These are phyloP conservation scores for Columbina picui DNA, from an alignment of 2,113 vertebrate genomes.

Conservation along the genomic window DNA sequence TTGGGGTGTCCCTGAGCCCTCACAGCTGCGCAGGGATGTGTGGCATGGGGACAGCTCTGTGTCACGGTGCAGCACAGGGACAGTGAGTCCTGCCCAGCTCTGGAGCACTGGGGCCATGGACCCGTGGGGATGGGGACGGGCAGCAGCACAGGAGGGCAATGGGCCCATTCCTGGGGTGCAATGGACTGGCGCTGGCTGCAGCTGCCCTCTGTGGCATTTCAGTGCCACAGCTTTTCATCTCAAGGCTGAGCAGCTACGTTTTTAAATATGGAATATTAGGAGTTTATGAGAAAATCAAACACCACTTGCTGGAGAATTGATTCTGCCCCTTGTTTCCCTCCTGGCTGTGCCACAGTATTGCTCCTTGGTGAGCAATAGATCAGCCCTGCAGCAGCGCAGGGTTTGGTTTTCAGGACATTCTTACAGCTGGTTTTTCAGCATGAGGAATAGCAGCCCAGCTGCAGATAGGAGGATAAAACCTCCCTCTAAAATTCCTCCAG, in stretches of 20 bases:
- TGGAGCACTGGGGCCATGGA: fast-evolving
- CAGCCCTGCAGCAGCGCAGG: neutral
- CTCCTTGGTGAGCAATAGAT: neutral
- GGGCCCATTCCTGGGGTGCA: fast-evolving
- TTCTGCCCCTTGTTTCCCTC: slow-evolving; percentile 32
- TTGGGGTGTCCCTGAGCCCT: neutral
- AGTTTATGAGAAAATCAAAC: slow-evolving; percentile 64
- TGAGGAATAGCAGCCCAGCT: slow-evolving; percentile 37
- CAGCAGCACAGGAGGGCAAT: fast-evolving
- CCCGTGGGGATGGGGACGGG: fast-evolving
- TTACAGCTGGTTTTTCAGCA: neutral
- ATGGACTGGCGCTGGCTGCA: neutral
- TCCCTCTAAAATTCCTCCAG: slow-evolving; percentile 24
- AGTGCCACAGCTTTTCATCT: neutral
- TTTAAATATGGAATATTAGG: slow-evolving; percentile 46
- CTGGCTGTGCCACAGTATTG: neutral
- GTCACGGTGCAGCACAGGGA: neutral
- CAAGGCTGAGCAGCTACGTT: neutral
- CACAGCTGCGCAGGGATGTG: fast-evolving
- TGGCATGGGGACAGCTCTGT: neutral
- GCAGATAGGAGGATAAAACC: slow-evolving; percentile 40
- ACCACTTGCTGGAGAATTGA: slow-evolving; percentile 64
- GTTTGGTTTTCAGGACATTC: neutral
- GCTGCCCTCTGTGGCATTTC: neutral
- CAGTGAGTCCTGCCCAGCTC: neutral